Evolutionary conservation across 2,113 vertebrate species (phyloP), one percentile per base, ranked within the genome.

Genomic region (Epinephelus cyanopodus): DNA sequence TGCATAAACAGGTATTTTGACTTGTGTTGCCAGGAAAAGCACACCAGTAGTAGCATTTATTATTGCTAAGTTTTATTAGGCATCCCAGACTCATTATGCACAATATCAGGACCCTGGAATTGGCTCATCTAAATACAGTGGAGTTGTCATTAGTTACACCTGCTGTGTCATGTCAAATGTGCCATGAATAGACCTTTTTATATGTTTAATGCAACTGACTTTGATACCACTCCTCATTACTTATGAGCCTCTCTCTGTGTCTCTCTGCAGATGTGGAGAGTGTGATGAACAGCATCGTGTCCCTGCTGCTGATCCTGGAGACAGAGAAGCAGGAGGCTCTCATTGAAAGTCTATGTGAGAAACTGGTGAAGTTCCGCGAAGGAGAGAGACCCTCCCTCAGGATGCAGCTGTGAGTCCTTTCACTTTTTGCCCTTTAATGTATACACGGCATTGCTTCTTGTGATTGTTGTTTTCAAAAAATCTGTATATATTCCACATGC

Each of bases 271-370:
- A 99, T 95, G 97, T 99, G 17, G 97, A 99, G 95, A 99, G 98
- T 1, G 97, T 98, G 83, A 98, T 99, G 98, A 99, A 99, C 95
- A 99, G 98, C 10, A 97, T 99, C 3, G 98, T 99, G 12, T 99
- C 98, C 50, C 94, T 99, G 85, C 94, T 99, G 47, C 94, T 99
- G 83, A 99, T 99, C 87, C 94, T 99, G 96, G 98, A 99, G 92
- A 95, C 97, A 9, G 98, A 99, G 56, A 99, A 99, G 88, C 98
- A 99, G 77, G 98, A 99, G 92, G 95, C 96, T 37, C 94, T 99
- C 72, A 99, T 99, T 67, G 97, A 99, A 94, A 99, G 94, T 93
- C 94, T 99, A 0, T 99, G 98, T 94, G 98, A 99, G 95, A 99
- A 99, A 78, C 88, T 99, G 81, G 97, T 99, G 45, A 99, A 99